Base-by-base conservation (phyloP, 1,140 invertebrate genomes). In the Drosophila pallidifrons region DNA sequence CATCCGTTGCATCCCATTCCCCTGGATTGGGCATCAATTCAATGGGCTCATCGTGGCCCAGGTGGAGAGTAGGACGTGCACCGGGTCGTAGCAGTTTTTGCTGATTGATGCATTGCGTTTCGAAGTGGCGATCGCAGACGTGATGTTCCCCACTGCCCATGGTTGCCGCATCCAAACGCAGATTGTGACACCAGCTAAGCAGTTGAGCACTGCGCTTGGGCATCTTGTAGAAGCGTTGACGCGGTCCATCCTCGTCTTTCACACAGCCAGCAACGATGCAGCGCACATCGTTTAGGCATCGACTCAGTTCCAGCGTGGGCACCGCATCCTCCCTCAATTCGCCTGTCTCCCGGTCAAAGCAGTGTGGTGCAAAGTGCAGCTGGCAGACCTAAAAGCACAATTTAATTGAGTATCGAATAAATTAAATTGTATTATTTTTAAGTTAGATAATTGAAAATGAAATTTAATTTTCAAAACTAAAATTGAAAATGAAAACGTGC, bases 111-210 rank as follows among this genome's bases (percentile, higher is more conserved):
- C 89, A 91, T 20, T 74, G 75, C 16, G 67, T 1, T 28, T 91
- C 89, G 30, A 91, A 91, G 16, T 91, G 89, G 0, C 81, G 75
- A 46, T 91, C 81, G 46, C 89, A 91, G 0, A 91, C 68, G 5
- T 72, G 25, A 35, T 77, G 68, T 10, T 81, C 65, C 0, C 52
- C 51, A 7, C 59, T 30, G 10, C 15, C 28, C 2, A 85, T 51
- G 0, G 60, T 61, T 0, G 52, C 6, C 2, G 32, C n/a, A 47
- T 76, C 61, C 10, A 91, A 15, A 3, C 47, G 59, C 1, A 91
- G 64, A 60, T 91, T 91, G 8, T 69, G 52, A 57, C 77, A 87
- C 89, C 89, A 91, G 2, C 71, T 73, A 1, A 64, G 7, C 20
- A 81, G 6, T 10, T 76, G 75, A 1, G 59, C 13, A 2, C 10